Evolutionary conservation across 2,888 invertebrate species (phyloP).

Genomic region (Erebia epiphron): DNA sequence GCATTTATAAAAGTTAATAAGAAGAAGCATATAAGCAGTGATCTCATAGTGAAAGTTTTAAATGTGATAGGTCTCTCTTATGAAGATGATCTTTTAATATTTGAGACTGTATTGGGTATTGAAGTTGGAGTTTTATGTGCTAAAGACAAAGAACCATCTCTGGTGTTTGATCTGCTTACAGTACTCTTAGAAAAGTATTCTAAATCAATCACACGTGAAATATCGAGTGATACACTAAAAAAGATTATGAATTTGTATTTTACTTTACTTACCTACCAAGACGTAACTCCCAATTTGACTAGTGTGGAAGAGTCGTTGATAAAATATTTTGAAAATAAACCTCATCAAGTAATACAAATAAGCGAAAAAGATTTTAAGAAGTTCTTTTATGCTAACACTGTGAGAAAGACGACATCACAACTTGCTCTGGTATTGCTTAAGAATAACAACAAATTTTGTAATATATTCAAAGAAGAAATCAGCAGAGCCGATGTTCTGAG

Average conservation of each 20-base stretch:
- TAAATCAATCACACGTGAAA: slow-evolving; percentile 54
- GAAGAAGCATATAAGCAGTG: slow-evolving; percentile 59
- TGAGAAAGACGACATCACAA: slow-evolving; percentile 82
- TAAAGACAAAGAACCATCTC: slow-evolving; percentile 74
- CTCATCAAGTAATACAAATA: slow-evolving; percentile 80
- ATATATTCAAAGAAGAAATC: slow-evolving; percentile 73
- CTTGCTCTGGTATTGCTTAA: slow-evolving; percentile 83
- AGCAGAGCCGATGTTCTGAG: slow-evolving; percentile 70
- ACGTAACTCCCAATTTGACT: slow-evolving; percentile 71
- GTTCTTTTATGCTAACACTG: slow-evolving; percentile 75
- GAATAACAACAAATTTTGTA: slow-evolving; percentile 73
- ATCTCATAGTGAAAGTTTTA: slow-evolving; percentile 68
- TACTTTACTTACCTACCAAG: slow-evolving; percentile 66
- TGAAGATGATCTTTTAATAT: slow-evolving; percentile 69
- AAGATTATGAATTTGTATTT: slow-evolving; percentile 71
- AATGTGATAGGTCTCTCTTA: slow-evolving; percentile 64
- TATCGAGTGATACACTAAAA: slow-evolving; percentile 61
- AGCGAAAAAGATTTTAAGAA: slow-evolving; percentile 78
- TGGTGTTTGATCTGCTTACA: slow-evolving; percentile 78
- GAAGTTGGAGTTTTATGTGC: slow-evolving; percentile 60
- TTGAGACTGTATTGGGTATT: slow-evolving; percentile 65
- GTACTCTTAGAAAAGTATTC: slow-evolving; percentile 75
- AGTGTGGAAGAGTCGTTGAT: slow-evolving; percentile 80
- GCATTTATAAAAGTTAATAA: slow-evolving; percentile 75
- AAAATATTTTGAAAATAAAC: slow-evolving; percentile 84